Evolutionary conservation across 2,113 vertebrate species (phyloP).

Genomic region (Clupea harengus): DNA sequence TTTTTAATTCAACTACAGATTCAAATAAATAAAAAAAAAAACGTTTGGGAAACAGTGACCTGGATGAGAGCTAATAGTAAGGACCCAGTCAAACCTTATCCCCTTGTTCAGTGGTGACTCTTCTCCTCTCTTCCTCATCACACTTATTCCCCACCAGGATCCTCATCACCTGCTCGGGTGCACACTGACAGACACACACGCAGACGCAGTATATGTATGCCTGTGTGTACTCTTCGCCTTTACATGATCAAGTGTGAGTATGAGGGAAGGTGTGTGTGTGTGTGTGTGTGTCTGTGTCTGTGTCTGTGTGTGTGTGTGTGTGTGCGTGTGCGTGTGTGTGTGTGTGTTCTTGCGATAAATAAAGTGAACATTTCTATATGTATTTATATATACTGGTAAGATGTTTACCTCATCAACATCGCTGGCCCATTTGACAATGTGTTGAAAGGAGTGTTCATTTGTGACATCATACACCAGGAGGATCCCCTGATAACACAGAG

Average conservation of each 20-base stretch:
- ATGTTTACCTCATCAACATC: constrained; percentile 87
- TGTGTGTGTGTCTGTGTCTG: constrained; percentile 5
- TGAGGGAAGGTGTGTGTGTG: not conserved
- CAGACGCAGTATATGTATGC: not conserved
- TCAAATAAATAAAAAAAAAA: no score
- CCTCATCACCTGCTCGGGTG: constrained; percentile 90
- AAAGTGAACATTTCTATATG: not conserved
- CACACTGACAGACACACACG: constrained; percentile 73
- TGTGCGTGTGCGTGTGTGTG: not conserved
- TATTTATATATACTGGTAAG: not conserved
- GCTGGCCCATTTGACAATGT: constrained; percentile 99
- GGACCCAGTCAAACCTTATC: constrained; percentile 76
- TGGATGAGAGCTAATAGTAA: not conserved
- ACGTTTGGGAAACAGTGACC: not conserved
- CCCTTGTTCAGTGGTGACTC: constrained; percentile 91
- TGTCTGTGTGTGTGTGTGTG: not conserved
- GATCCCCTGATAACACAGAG: constrained; percentile 78
- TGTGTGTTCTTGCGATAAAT: not conserved
- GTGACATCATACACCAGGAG: constrained; percentile 97
- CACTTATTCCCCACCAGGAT: constrained; percentile 95
- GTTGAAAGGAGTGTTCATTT: constrained; percentile 94
- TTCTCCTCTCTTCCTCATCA: constrained; percentile 90
- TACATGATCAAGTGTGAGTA: no score
- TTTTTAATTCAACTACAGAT: no score
- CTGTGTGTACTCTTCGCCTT: not conserved